A percentile compares a stretch with the other conserved stretches of the same genome.
phyloP scores from a whole-genome alignment of 2,113 vertebrate genomes.

The Alethe diademata region DNA sequence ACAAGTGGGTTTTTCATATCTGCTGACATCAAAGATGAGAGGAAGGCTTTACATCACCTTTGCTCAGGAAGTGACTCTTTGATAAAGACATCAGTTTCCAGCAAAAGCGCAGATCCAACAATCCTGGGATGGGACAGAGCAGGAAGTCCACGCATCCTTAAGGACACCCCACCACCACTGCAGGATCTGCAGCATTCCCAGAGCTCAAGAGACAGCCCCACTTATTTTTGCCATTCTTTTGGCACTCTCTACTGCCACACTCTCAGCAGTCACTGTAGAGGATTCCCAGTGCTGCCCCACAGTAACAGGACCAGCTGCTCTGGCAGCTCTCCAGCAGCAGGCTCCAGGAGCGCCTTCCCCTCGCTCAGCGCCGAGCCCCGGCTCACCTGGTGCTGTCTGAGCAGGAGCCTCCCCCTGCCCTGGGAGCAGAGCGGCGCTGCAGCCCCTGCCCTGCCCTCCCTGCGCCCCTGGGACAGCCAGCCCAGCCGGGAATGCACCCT shows the following conservation, averaged over 20 bases:
- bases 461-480: background rate
- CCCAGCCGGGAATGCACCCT: background rate
- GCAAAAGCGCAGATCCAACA: background rate
- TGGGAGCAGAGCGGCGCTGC: conserved; percentile 57
- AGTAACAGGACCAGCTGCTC: background rate
- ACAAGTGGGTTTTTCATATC: background rate
- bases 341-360: conserved; percentile 59
- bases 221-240: background rate
- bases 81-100: background rate
- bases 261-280: background rate
- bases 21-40: background rate
- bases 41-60: background rate
- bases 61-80: background rate
- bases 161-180: background rate
- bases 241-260: conserved; percentile 10
- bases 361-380: conserved; percentile 65
- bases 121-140: background rate
- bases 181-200: background rate
- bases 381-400: conserved; percentile 79
- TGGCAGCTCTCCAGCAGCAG: background rate
- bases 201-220: background rate
- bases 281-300: background rate
- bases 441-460: conserved; percentile 24
- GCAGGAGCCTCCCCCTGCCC: conserved; percentile 68
- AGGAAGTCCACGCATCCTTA: background rate